phyloP scores from a whole-genome alignment of 2,888 invertebrate genomes.

The Agrochola litura region DNA sequence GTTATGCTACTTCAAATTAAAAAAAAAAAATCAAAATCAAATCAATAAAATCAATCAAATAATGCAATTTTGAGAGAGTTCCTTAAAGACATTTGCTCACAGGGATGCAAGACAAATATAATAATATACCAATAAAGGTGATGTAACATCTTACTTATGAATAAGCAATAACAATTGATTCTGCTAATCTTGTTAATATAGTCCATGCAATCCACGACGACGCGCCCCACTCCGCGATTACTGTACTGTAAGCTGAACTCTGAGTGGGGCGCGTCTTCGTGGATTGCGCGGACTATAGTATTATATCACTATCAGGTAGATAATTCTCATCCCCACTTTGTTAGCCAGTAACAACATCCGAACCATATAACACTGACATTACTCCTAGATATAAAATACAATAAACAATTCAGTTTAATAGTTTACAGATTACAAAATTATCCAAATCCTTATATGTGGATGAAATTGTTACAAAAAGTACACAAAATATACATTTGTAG shows the following conservation, averaged over 20 bases:
- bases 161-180: neutral
- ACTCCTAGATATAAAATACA: slow-evolving; percentile 34
- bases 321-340: slow-evolving; percentile 42
- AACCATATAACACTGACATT: slow-evolving; percentile 25
- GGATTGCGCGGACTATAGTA: too few species aligned
- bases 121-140: slow-evolving; percentile 1
- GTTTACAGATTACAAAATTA: slow-evolving; percentile 27
- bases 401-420: slow-evolving; percentile 29
- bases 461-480: slow-evolving; percentile 31
- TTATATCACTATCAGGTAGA: neutral
- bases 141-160: neutral
- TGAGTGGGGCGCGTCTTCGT: too few species aligned
- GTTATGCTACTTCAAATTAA: neutral
- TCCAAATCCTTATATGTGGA: slow-evolving; percentile 16
- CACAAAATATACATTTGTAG: slow-evolving; percentile 36
- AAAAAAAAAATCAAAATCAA: too few species aligned
- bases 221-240: too few species aligned
- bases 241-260: too few species aligned
- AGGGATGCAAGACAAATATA: neutral
- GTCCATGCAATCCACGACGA: too few species aligned
- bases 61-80: neutral
- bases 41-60: slow-evolving; percentile 1
- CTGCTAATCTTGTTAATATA: neutral
- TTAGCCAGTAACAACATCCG: slow-evolving; percentile 41
- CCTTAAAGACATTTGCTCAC: neutral